Evolutionary conservation across 2,797 vertebrate species (phyloP).

Genomic region (Percopsis omiscomaycus): DNA sequence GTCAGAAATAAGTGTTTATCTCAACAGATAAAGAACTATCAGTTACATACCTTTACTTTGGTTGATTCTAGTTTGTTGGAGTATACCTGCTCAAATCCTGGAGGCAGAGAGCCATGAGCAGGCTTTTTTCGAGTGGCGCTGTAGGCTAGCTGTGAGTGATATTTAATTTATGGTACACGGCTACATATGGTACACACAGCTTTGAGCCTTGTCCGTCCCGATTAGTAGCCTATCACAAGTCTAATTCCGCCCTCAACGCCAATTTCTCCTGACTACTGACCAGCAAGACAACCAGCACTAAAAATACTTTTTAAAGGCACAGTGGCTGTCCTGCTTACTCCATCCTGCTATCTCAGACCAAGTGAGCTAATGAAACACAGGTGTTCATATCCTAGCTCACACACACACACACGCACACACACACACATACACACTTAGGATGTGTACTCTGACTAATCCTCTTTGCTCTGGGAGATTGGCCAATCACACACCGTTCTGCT

Average conservation of each 20-base stretch:
- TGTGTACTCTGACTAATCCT: constrained; percentile 65
- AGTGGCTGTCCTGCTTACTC: constrained; percentile 37
- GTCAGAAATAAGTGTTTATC: background rate
- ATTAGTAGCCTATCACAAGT: constrained; percentile 61
- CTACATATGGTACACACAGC: constrained; percentile 26
- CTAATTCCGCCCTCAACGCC: constrained; percentile 68
- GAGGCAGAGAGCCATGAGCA: constrained; percentile 10
- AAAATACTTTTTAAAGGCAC: constrained; percentile 75
- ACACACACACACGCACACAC: constrained; percentile 15
- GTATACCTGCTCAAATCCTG: constrained; percentile 7
- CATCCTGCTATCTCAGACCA: constrained; percentile 27
- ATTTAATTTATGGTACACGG: constrained; percentile 75
- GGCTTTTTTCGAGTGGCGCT: constrained; percentile 22
- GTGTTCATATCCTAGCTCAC: background rate
- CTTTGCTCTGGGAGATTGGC: constrained; percentile 67
- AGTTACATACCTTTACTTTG: constrained; percentile 63
- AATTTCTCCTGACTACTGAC: constrained; percentile 50
- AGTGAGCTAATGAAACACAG: background rate
- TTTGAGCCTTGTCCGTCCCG: constrained; percentile 76
- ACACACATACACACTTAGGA: constrained; percentile 42
- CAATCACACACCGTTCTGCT: constrained; percentile 60
- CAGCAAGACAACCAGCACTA: constrained; percentile 51
- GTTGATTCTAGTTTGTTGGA: constrained; percentile 1
- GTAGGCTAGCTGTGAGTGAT: constrained; percentile 27
- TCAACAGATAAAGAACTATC: constrained; percentile 4